Evolutionary conservation across 1,140 invertebrate species (phyloP), one percentile per base, ranked within the genome.

Genomic region (Chelonus insularis): DNA sequence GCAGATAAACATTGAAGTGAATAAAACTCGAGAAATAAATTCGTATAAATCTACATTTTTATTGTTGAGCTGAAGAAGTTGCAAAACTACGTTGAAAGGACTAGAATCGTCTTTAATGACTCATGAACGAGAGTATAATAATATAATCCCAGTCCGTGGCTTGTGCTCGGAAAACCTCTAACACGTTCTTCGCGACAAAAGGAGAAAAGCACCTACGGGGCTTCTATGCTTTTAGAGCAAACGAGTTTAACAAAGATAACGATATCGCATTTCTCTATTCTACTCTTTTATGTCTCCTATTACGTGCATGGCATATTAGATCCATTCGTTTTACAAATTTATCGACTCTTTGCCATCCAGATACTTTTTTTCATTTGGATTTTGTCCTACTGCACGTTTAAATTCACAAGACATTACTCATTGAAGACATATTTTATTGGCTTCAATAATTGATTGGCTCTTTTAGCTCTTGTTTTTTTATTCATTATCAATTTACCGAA

Each of bases 321-420:
- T 57, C 56, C 56, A 57, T 57, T 57, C 43, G 9, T 57, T 57
- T 57, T 32, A 14, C 14, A 48, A 57, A 57, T 57, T 47, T 48
- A 48, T 45, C 18, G 41, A 45, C 12, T 32, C 56, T 43, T 32
- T 20, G 21, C 56, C n/a, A 6, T 20, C 16, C 23, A 1, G 4
- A 36, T n/a, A 50, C 32, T 7, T 34, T 43, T n/a, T 6, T 36
- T 58, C 34, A 32, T 48, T 34, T 39, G 8, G 25, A 9, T 32
- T 47, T n/a, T n/a, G n/a, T n/a, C n/a, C n/a, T n/a, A n/a, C n/a
- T n/a, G n/a, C n/a, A n/a, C n/a, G n/a, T n/a, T n/a, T n/a, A n/a
- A n/a, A n/a, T n/a, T n/a, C n/a, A n/a, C n/a, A n/a, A n/a, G n/a
- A n/a, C n/a, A n/a, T n/a, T n/a, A n/a, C n/a, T n/a, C n/a, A n/a